A percentile compares a stretch with the other conserved stretches of the same genome.
Conservation (phyloP, 2,797 vertebrate species). For the Gallinago stenura region DNA sequence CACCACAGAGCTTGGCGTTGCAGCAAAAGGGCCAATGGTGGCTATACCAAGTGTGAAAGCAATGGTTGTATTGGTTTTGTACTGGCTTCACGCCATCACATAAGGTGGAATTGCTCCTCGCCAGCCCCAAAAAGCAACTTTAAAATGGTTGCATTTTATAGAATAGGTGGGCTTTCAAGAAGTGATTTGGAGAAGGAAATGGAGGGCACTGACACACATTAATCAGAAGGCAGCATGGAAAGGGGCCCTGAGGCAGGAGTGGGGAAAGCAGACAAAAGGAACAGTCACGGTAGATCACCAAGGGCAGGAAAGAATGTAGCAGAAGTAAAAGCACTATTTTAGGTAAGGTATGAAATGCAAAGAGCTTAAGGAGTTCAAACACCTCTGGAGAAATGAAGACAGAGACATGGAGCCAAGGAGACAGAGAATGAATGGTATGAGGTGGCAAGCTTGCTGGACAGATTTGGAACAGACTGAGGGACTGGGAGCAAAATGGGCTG, state of each 20-base stretch:
- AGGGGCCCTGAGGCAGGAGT: constrained; percentile 23
- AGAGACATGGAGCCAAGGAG: neutral
- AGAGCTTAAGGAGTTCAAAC: constrained; percentile 14
- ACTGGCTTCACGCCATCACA: neutral
- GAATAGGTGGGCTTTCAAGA: constrained; percentile 46
- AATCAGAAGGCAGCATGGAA: constrained; percentile 47
- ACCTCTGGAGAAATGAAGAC: constrained; percentile 18
- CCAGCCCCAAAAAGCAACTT: neutral
- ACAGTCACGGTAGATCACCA: constrained; percentile 52
- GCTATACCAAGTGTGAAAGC: neutral
- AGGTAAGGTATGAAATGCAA: neutral
- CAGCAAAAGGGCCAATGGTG: neutral
- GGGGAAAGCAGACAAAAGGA: constrained; percentile 54
- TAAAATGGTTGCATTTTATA: constrained; percentile 25
- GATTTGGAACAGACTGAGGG: neutral
- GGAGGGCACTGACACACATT: constrained; percentile 68
- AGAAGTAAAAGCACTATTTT: constrained; percentile 47
- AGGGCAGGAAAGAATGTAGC: constrained; percentile 20
- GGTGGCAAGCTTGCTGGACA: neutral
- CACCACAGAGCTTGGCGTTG: neutral
- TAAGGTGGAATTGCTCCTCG: neutral
- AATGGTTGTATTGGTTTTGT: neutral
- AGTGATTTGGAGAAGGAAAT: constrained; percentile 69
- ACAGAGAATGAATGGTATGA: neutral
- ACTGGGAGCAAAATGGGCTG: neutral